Base-by-base conservation (phyloP, 2,888 invertebrate genomes). In the Morpho helenor region DNA sequence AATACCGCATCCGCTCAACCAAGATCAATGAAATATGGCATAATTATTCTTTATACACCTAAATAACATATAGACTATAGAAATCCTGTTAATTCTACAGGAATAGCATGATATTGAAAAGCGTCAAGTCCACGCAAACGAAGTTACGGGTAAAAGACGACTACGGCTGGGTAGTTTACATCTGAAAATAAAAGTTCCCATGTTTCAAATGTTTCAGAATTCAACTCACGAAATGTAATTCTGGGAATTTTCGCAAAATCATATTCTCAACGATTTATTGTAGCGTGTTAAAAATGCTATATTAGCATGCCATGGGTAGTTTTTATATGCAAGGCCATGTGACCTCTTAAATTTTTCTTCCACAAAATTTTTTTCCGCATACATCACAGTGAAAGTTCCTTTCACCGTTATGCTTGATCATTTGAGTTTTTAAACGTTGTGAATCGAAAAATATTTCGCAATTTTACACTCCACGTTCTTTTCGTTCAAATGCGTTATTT, bases 301-400 rank as follows among this genome's bases (percentile, higher is more conserved):
- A 44, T 23, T 31, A 60, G 10, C 2, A 57, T 42, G 22, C 60
- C 56, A 23, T 59, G 56, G 57, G 50, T 47, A 42, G 61, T 65
- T 57, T 75, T 76, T 41, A 71, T 69, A 63, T 84, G 84, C 4
- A 78, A 74, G 2, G 74, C 81, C 66, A 91, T 84, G 68, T 94
- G 93, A 0, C 88, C 88, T 42, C 87, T 87, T 41, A 94, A 74
- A 65, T 92, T 92, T 50, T 92, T 92, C 68, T 92, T 91, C 71
- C 92, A 92, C 0, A 91, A 78, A 64, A 91, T 73, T 88, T 91
- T 66, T 91, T 91, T 0, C 90, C 88, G 64, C 93, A 93, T 41
- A 92, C 73, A 61, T 93, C 91, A 60, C 93, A 93, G 56, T 92
- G 87, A 60, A 90, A 91, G 22, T 85, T 84, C 6, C 86, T 82